These are phyloP conservation scores for Pteropus alecto DNA, from an alignment of 2,113 vertebrate species.

Conservation along the genomic window DNA sequence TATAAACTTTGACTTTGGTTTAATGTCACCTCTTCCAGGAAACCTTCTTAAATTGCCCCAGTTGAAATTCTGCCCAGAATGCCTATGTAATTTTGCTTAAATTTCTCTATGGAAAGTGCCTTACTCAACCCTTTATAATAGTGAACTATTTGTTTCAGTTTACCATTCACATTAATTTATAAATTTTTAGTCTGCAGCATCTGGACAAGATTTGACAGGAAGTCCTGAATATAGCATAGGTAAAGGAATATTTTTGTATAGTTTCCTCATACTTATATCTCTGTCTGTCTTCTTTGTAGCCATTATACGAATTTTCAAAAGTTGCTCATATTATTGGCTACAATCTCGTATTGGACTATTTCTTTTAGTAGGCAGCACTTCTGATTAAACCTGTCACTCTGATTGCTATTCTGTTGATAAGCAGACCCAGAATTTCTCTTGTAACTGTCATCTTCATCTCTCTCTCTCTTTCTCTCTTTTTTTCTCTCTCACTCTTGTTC, in stretches of 20 bases:
- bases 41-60: neutral
- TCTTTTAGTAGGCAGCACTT: neutral
- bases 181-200: neutral
- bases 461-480: neutral
- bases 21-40: neutral
- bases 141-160: neutral
- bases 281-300: neutral
- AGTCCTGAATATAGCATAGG: neutral
- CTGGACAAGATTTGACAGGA: neutral
- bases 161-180: neutral
- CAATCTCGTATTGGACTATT: neutral
- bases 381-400: neutral
- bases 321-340: neutral
- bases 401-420: neutral
- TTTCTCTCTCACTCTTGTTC: neutral
- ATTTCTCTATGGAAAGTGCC: neutral
- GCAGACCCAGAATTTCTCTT: neutral
- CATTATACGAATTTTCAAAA: neutral
- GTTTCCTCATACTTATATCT: neutral
- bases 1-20: neutral
- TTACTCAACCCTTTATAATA: neutral
- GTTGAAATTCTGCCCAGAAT: neutral
- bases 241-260: neutral
- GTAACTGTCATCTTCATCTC: neutral
- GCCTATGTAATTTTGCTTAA: neutral